phyloP scores from a whole-genome alignment of 2,113 vertebrate genomes.

The Corvus cornix region DNA sequence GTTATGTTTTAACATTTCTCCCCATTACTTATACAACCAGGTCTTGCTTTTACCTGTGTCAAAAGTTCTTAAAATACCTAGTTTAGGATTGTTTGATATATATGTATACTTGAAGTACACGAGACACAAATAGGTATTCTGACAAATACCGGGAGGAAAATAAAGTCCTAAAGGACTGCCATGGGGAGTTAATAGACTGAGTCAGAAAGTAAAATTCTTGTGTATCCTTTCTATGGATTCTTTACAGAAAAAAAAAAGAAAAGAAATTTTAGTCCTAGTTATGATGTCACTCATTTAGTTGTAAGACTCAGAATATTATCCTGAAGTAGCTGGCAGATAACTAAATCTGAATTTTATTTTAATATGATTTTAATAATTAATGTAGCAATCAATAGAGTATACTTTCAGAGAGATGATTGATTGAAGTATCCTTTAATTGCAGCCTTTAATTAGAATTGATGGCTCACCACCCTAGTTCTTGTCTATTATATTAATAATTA shows the following conservation, averaged over 20 bases:
- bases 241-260: not conserved
- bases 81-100: not conserved
- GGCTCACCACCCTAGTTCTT: constrained; percentile 37
- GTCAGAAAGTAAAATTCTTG: not conserved
- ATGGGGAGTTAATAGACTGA: not conserved
- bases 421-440: constrained; percentile 65
- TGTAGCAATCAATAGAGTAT: constrained; percentile 58
- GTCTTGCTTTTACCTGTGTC: not conserved
- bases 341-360: constrained; percentile 51
- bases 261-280: not conserved
- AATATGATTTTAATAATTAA: constrained; percentile 63
- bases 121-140: not conserved
- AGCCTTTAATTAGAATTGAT: constrained; percentile 63
- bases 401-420: constrained; percentile 44
- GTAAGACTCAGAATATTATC: not conserved
- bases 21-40: not conserved
- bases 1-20: not conserved
- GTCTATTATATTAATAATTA: constrained; percentile 68
- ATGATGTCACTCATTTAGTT: not conserved
- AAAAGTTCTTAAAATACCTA: not conserved
- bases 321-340: constrained; percentile 28
- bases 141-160: not conserved
- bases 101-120: not conserved
- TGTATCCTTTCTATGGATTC: not conserved
- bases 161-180: not conserved